A percentile compares a stretch with the other conserved stretches of the same genome.
Evolutionary conservation across 2,797 vertebrate species (phyloP).

Genomic region (Gambelia wislizenii): DNA sequence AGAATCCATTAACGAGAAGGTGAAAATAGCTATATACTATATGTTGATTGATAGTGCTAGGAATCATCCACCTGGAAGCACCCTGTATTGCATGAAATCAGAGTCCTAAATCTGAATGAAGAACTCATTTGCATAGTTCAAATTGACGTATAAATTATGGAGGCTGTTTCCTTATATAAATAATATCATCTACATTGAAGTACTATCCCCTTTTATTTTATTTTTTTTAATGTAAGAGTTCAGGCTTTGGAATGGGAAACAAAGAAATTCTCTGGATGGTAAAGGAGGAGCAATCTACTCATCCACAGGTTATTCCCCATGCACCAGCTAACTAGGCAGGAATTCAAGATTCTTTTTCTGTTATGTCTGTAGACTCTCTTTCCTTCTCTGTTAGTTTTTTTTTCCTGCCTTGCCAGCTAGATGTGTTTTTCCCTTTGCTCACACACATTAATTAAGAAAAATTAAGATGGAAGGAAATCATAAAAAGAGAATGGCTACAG

Average conservation of each 20-base stretch:
- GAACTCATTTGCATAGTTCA: not conserved
- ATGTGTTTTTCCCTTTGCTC: too few species aligned
- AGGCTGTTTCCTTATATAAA: not conserved
- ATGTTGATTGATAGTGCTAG: not conserved
- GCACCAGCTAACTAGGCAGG: too few species aligned
- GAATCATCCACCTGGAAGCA: not conserved
- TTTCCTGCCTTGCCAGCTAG: too few species aligned
- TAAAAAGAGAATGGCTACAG: too few species aligned
- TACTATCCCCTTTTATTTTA: not conserved
- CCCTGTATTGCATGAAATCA: not conserved
- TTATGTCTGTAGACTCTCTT: too few species aligned
- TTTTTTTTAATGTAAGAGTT: slow-evolving; percentile 14
- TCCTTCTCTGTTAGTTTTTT: too few species aligned
- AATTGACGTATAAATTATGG: fast-evolving
- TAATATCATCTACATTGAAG: slow-evolving; percentile 5
- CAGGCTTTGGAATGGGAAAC: slow-evolving; percentile 20
- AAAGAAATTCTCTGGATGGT: not conserved
- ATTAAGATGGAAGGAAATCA: too few species aligned
- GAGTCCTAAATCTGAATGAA: not conserved
- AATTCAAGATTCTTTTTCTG: too few species aligned
- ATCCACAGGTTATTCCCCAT: too few species aligned
- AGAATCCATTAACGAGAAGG: not conserved
- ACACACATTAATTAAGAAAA: too few species aligned
- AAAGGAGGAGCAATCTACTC: too few species aligned
- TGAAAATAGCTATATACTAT: not conserved